Conservation (phyloP, 2,888 invertebrate species). For the Rugalucina vietnamica region DNA sequence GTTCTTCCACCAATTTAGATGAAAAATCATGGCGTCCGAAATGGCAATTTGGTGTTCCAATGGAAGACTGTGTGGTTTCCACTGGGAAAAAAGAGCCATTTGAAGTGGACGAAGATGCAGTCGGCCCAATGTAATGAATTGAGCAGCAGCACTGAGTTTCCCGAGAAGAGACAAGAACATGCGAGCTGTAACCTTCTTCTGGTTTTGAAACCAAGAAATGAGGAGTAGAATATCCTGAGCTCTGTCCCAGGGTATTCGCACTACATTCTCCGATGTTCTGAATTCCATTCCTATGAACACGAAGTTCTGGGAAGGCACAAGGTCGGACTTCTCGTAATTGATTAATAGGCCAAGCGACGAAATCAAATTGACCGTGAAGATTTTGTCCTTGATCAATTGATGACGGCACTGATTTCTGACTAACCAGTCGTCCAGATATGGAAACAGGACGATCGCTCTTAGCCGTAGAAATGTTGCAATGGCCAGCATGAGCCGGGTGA, state of each 20-base stretch:
- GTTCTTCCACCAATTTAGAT: conserved; percentile 16
- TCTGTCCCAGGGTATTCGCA: neutral
- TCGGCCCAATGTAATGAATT: conserved; percentile 23
- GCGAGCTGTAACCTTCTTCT: conserved; percentile 1
- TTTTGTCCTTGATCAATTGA: neutral
- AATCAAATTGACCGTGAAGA: neutral
- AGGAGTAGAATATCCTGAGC: neutral
- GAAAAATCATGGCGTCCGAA: neutral
- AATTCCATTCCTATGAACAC: conserved; percentile 24
- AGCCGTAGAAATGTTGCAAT: neutral
- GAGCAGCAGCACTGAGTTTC: conserved; percentile 18
- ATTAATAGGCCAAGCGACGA: neutral
- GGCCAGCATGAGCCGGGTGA: neutral
- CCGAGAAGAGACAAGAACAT: conserved; percentile 21
- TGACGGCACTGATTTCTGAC: neutral
- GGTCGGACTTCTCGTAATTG: conserved; percentile 28
- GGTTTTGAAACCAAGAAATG: neutral
- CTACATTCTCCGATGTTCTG: neutral
- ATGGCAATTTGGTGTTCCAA: conserved; percentile 1
- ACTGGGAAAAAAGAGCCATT: conserved; percentile 8
- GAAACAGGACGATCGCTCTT: neutral
- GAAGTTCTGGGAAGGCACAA: conserved; percentile 37
- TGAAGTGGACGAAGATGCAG: conserved; percentile 37
- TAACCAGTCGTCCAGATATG: conserved; percentile 11
- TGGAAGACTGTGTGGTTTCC: conserved; percentile 15